Conservation (phyloP, 2,888 invertebrate genomes). For the Dolomedes plantarius region DNA sequence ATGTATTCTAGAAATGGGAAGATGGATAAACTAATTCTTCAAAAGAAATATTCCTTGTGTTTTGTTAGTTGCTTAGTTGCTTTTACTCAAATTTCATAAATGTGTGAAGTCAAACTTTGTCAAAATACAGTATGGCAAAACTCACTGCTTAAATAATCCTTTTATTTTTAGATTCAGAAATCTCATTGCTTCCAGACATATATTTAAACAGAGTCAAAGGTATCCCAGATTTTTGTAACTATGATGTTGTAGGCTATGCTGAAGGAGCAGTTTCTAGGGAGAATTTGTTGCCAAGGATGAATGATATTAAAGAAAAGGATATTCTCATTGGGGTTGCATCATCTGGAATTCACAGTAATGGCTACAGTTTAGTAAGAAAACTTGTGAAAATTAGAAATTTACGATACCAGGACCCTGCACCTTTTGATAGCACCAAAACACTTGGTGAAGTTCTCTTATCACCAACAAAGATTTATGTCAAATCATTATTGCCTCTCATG, state of each 20-base stretch:
- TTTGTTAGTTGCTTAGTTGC: no score
- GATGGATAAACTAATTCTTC: no score
- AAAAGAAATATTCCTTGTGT: no score
- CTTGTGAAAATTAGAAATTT: conserved; percentile 83
- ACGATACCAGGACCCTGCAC: conserved; percentile 85
- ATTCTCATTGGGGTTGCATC: conserved; percentile 90
- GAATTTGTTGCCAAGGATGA: conserved; percentile 83
- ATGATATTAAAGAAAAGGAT: conserved; percentile 85
- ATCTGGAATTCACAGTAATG: conserved; percentile 95
- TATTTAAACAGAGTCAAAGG: conserved; percentile 82
- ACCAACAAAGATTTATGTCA: conserved; percentile 92
- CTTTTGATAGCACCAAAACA: conserved; percentile 81
- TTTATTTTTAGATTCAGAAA: conserved; percentile 87
- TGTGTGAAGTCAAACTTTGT: no score
- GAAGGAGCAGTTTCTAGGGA: conserved; percentile 92
- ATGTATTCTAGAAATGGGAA: no score
- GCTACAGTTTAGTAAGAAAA: conserved; percentile 91
- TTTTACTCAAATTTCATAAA: no score
- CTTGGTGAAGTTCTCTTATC: conserved; percentile 88
- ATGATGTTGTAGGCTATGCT: conserved; percentile 96
- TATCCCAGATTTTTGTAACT: conserved; percentile 79
- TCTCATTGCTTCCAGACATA: conserved; percentile 98
- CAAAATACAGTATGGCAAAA: no score
- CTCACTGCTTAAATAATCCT: no score
- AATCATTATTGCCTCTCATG: conserved; percentile 84